A percentile compares a stretch with the other conserved stretches of the same genome.
Evolutionary conservation across 2,113 vertebrate species (phyloP).

Genomic region (Lepus europaeus): DNA sequence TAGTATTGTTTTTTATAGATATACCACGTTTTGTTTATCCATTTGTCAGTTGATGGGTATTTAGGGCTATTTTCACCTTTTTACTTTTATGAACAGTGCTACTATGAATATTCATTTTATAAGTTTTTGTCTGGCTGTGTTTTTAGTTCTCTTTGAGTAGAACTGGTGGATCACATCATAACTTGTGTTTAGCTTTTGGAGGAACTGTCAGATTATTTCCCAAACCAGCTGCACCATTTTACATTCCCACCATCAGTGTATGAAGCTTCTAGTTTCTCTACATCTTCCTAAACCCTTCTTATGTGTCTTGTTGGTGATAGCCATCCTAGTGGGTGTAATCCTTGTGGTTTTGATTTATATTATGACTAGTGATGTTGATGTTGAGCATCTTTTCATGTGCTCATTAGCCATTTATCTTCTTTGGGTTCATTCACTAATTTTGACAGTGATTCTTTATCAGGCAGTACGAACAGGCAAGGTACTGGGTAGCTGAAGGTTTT

Average conservation of each 20-base stretch:
- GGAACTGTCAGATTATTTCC: background rate
- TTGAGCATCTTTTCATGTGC: background rate
- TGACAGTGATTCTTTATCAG: constrained; percentile 59
- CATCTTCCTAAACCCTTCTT: background rate
- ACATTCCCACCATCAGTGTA: background rate
- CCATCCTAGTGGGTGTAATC: background rate
- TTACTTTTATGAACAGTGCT: background rate
- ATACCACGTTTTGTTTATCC: constrained; percentile 10
- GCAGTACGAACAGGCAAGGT: background rate
- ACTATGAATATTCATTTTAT: constrained; percentile 3
- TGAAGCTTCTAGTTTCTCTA: background rate
- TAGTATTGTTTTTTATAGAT: background rate
- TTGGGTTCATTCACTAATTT: constrained; percentile 25
- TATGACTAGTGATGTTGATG: background rate
- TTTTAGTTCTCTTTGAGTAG: constrained; percentile 26
- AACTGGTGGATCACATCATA: background rate
- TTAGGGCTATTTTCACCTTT: background rate
- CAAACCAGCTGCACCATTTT: background rate
- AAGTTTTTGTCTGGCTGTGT: background rate
- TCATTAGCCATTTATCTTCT: constrained; percentile 28
- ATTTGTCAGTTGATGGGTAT: background rate
- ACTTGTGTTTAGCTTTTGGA: background rate
- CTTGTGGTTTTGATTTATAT: constrained; percentile 34
- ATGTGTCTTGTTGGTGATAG: background rate
- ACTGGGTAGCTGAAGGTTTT: background rate